A percentile compares a stretch with the other conserved stretches of the same genome.
These are phyloP conservation scores for Eurytoma californica DNA, from an alignment of 2,888 invertebrate genomes.

Conservation along the genomic window DNA sequence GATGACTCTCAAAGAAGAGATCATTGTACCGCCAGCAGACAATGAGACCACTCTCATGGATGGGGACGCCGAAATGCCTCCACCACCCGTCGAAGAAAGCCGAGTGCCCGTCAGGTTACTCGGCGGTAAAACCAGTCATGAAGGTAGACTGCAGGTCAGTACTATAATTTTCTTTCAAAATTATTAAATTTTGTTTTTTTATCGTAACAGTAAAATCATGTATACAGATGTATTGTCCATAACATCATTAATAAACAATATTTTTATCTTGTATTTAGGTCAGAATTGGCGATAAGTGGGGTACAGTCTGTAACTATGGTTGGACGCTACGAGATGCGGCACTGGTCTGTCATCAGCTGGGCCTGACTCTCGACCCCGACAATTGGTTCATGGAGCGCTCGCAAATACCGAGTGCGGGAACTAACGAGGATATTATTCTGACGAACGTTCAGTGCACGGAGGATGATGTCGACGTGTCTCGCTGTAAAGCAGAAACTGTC, in stretches of 20 bases:
- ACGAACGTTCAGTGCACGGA: conserved; percentile 94
- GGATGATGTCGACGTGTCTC: conserved; percentile 91
- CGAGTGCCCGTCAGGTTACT: conserved; percentile 86
- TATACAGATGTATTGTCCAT: neutral
- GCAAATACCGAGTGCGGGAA: conserved; percentile 88
- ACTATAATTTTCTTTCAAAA: conserved; percentile 8
- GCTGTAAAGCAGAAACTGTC: conserved; percentile 87
- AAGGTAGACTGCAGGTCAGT: conserved; percentile 88
- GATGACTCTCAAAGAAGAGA: conserved; percentile 87
- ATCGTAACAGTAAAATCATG: neutral
- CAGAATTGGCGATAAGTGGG: conserved; percentile 91
- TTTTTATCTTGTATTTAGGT: conserved; percentile 75
- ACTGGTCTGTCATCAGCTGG: conserved; percentile 95
- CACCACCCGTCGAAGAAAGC: conserved; percentile 77
- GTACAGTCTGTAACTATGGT: conserved; percentile 97
- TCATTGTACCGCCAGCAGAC: conserved; percentile 78
- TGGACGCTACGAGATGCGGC: conserved; percentile 96
- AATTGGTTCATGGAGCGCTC: conserved; percentile 91
- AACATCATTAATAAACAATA: neutral
- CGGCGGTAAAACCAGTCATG: conserved; percentile 87
- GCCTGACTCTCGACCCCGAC: conserved; percentile 92
- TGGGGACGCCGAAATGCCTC: conserved; percentile 78
- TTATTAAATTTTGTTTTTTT: neutral
- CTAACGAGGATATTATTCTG: conserved; percentile 85
- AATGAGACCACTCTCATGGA: conserved; percentile 77